phyloP scores from a whole-genome alignment of 2,797 vertebrate genomes.

The Lagocephalus sceleratus region DNA sequence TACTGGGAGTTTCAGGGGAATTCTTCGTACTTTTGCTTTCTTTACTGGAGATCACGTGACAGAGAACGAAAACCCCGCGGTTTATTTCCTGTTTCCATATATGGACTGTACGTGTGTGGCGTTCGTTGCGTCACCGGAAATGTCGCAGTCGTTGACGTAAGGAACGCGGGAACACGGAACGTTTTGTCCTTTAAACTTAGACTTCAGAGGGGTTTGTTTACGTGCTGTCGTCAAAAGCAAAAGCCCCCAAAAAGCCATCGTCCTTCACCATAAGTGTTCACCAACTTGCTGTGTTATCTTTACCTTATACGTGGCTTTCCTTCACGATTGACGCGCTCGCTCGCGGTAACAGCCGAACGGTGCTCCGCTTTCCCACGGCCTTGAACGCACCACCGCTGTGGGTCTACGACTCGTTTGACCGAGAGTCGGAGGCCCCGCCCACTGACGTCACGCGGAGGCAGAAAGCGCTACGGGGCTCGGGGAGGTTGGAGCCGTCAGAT shows the following conservation, averaged over 20 bases:
- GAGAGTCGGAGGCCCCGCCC: slow-evolving; percentile 24
- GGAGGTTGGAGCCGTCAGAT: not conserved
- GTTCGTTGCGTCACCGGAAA: slow-evolving; percentile 8
- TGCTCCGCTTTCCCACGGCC: slow-evolving; percentile 7
- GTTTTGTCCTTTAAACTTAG: too few relatives aligned
- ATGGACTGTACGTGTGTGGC: slow-evolving; percentile 4
- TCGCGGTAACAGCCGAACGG: not conserved
- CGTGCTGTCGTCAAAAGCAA: too few relatives aligned
- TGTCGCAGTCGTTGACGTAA: not conserved
- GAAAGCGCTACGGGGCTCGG: slow-evolving; percentile 3
- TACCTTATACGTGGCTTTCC: too few relatives aligned
- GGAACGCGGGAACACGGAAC: not conserved
- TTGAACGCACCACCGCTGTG: slow-evolving; percentile 15
- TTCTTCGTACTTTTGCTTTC: slow-evolving; percentile 45
- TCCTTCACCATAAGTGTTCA: too few relatives aligned
- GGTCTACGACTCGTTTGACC: not conserved
- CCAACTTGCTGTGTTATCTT: too few relatives aligned
- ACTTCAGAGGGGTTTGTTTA: too few relatives aligned
- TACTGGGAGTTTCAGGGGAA: not conserved
- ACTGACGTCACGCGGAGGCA: not conserved
- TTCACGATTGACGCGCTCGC: too few relatives aligned
- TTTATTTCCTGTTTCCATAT: slow-evolving; percentile 20
- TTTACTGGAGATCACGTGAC: not conserved
- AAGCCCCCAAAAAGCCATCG: too few relatives aligned
- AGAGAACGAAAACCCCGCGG: not conserved